These are phyloP conservation scores for Oscheius myriophilus DNA, from an alignment of 2,888 invertebrate genomes.

Conservation along the genomic window DNA sequence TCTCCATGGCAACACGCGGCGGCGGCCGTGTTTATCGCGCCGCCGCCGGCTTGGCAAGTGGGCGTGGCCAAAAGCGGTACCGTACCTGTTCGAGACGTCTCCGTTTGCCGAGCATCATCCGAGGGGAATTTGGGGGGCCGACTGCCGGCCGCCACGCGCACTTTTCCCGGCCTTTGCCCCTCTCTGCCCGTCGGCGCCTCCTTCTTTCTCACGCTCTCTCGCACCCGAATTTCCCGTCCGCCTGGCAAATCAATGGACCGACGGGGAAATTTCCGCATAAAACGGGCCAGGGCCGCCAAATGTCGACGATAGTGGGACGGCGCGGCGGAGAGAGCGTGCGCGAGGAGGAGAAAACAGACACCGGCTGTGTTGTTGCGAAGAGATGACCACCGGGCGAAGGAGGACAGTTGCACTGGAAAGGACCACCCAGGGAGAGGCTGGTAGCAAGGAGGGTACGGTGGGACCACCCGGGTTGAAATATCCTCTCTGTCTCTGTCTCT, in stretches of 20 bases:
- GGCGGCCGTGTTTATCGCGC: too few relatives aligned
- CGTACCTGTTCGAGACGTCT: slow-evolving; percentile 24
- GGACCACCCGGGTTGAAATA: neutral
- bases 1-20: too few relatives aligned
- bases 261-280: slow-evolving; percentile 10
- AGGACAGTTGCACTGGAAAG: slow-evolving; percentile 4
- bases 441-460: neutral
- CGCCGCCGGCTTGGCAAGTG: neutral
- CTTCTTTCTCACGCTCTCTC: slow-evolving; percentile 13
- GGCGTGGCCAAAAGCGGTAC: slow-evolving; percentile 7
- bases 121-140: slow-evolving; percentile 19
- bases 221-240: slow-evolving; percentile 10
- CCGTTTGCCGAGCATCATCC: slow-evolving; percentile 23
- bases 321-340: slow-evolving; percentile 5
- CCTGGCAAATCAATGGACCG: slow-evolving; percentile 25
- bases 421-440: slow-evolving; percentile 3
- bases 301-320: neutral
- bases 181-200: slow-evolving; percentile 6
- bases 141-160: slow-evolving; percentile 12
- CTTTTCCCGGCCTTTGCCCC: slow-evolving; percentile 26
- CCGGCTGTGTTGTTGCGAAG: slow-evolving; percentile 8
- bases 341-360: slow-evolving; percentile 7
- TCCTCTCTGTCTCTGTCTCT: slow-evolving; percentile 2
- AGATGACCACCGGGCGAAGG: neutral
- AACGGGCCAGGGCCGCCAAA: slow-evolving; percentile 7